These are phyloP conservation scores for Caenorhabditis angaria DNA, from an alignment of 2,888 invertebrate species.

Conservation along the genomic window DNA sequence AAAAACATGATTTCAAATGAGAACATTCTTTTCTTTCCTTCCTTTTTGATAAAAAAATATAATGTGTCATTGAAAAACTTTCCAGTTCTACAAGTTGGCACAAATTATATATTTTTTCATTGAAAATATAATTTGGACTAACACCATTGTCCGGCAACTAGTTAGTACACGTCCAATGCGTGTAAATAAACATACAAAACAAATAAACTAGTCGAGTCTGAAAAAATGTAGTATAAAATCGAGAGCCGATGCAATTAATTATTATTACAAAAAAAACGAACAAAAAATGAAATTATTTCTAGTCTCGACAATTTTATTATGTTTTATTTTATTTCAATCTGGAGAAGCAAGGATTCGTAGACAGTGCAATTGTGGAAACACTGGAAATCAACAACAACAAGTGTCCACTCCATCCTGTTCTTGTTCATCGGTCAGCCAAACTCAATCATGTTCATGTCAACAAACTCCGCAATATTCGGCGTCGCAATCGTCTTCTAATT, in stretches of 20 bases:
- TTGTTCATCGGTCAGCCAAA: neutral
- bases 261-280: too few relatives aligned
- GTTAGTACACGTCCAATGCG: slow-evolving; percentile 1
- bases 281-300: neutral
- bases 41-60: too few relatives aligned
- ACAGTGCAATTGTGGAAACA: neutral
- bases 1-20: too few relatives aligned
- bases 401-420: neutral
- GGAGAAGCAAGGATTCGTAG: neutral
- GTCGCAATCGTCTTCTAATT: slow-evolving; percentile 9
- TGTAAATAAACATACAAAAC: neutral
- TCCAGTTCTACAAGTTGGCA: neutral
- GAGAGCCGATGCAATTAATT: neutral
- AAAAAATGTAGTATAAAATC: neutral
- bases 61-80: too few relatives aligned
- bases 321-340: neutral
- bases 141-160: neutral
- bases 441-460: neutral
- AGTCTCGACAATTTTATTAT: neutral
- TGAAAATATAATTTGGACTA: neutral
- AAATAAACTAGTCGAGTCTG: neutral
- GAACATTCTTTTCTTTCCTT: too few relatives aligned
- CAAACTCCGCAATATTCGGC: neutral
- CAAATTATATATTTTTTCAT: neutral
- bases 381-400: neutral